Conservation (phyloP, 2,113 vertebrate genomes). For the Ariopsis seemanni region DNA sequence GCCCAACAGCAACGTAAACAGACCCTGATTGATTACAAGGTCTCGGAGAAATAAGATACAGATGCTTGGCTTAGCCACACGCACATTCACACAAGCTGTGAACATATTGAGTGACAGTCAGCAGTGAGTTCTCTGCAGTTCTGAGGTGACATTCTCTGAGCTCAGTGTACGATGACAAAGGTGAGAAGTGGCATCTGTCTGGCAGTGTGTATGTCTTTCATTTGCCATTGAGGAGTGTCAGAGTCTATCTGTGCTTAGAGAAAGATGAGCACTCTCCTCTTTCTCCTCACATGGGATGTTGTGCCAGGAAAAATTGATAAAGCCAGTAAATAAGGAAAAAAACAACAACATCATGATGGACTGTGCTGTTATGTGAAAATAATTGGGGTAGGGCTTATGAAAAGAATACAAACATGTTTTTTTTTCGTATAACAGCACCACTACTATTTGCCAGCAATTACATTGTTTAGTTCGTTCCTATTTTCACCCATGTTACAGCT, state of each 20-base stretch:
- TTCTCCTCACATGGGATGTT: constrained; percentile 46
- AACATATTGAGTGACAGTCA: constrained; percentile 43
- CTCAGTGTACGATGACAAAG: constrained; percentile 68
- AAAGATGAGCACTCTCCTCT: constrained; percentile 56
- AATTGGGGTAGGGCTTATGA: not conserved
- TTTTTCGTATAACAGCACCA: not conserved
- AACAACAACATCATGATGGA: not conserved
- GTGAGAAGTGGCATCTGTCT: constrained; percentile 34
- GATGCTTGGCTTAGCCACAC: constrained; percentile 7
- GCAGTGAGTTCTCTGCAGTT: constrained; percentile 61
- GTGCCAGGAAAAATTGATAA: constrained; percentile 46
- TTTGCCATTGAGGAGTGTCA: constrained; percentile 54
- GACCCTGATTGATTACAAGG: constrained; percentile 34
- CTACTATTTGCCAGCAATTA: not conserved
- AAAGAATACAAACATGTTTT: not conserved
- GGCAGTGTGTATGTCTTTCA: constrained; percentile 57
- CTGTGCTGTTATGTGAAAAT: not conserved
- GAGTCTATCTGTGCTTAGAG: constrained; percentile 59
- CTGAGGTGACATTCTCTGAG: constrained; percentile 60
- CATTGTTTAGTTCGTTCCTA: not conserved
- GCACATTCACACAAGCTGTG: constrained; percentile 26
- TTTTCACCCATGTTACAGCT: not conserved
- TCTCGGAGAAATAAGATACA: constrained; percentile 40
- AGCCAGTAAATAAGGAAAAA: not conserved
- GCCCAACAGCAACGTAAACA: constrained; percentile 8